Base-by-base conservation (phyloP, 2,113 vertebrate genomes). In the Passer domesticus region DNA sequence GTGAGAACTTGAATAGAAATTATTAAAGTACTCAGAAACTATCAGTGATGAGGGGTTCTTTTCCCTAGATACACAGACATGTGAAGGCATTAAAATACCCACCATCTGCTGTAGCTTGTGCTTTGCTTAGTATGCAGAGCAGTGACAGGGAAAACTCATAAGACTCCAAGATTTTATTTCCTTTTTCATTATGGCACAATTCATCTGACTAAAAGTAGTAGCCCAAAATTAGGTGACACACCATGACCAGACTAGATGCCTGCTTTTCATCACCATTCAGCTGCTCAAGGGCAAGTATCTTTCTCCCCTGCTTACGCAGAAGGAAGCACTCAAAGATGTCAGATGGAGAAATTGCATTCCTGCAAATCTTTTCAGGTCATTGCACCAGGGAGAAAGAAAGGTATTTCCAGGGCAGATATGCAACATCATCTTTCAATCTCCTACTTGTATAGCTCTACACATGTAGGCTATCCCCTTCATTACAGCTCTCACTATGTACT, bases 1-100 rank as follows among this genome's bases (percentile, higher is more conserved):
- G 7, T 60, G 37, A 88, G 44, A 83, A 78, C 27, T 55, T 86
- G 30, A 81, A 67, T 15, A 66, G 41, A 83, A 89, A 83, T 62
- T 88, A 75, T 88, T 92, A 59, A 35, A 84, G 49, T 90, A 14
- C 22, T 62, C 53, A 92, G 53, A 70, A 84, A 49, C 8, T 27
- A 90, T 39, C 33, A 83, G 56, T 56, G 63, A 24, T 39, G 39
- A 77, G 27, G 58, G 33, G 12, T 11, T 74, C 30, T 73, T 56
- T 83, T 90, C 68, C 84, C 31, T 37, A 76, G 82, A 72, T 35
- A 86, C 0, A 0, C 9, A 83, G 43, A 73, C 12, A 72, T 33
- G 31, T 82, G 85, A 92, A 92, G 47, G 25, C 44, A 74, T 55
- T 88, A 67, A 94, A 95, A 96, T 76, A 59, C 18, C 35, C 35